Base-by-base conservation (phyloP, 2,797 vertebrate genomes). In the Allobates femoralis region DNA sequence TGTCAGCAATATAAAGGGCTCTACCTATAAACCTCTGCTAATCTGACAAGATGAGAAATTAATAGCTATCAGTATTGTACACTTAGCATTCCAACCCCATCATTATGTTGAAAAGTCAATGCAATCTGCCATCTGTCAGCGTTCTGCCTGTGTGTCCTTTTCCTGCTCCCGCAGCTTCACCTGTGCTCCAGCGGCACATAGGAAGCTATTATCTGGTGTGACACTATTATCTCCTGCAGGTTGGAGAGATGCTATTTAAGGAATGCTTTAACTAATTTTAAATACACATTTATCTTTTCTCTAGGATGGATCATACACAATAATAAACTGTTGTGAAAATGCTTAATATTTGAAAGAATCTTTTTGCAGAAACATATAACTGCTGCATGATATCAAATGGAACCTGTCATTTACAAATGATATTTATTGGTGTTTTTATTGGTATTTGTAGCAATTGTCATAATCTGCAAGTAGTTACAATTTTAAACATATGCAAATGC, bases 121-220 rank as follows among this genome's bases (percentile, higher is more conserved):
- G 26, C 16, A 84, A 84, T 79, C 83, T 89, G 86, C 88, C 81
- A 88, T 88, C 89, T 93, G 89, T 88, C 88, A 90, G 86, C 77
- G 71, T 79, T 34, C 88, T 83, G 84, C 55, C 32, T 62, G 60
- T 66, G 5, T 58, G 51, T 58, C 64, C 30, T 41, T 83, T 80
- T 75, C 30, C 77, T 88, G 62, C 62, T 89, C 60, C 18, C 15
- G 10, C 34, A 83, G n/a, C 69, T 90, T 89, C 51, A 85, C 86
- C 87, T 89, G 88, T 81, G 88, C 90, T 79, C 74, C 73, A 32
- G 83, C 88, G 88, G 30, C 76, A 89, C 88, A n/a, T 26, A 89
- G 37, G 83, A 89, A 78, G 46, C 7, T 23, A 28, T 58, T 80
- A 87, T 79, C 37, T 56, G 28, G 41, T 23, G 71, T 56, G 46